Evolutionary conservation across 2,113 vertebrate genomes (phyloP).

Genomic region (Eonycteris spelaea): DNA sequence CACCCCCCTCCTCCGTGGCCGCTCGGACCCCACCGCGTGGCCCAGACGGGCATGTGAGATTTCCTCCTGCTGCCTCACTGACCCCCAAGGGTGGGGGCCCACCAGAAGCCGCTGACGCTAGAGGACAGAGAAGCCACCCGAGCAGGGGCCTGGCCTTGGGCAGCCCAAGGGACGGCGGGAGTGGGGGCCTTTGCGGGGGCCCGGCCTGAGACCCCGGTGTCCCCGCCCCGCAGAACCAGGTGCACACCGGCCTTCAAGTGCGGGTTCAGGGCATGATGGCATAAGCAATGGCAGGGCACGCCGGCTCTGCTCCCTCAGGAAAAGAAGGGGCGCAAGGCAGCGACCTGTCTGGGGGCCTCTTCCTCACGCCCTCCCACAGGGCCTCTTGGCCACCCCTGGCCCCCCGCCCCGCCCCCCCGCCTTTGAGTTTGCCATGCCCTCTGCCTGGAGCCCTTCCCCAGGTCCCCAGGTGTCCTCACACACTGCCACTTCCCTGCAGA

Average conservation of each 20-base stretch:
- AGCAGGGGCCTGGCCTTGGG: neutral
- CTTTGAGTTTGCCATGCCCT: neutral
- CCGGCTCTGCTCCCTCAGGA: neutral
- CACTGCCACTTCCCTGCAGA: neutral
- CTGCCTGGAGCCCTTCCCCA: neutral
- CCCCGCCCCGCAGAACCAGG: rapidly evolving
- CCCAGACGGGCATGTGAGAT: too few species aligned
- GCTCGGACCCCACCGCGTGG: rapidly evolving
- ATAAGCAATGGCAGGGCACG: neutral
- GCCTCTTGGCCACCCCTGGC: neutral
- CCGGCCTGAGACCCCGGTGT: neutral
- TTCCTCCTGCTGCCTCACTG: neutral
- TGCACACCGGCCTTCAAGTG: rapidly evolving
- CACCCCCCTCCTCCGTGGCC: rapidly evolving
- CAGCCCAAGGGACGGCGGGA: neutral
- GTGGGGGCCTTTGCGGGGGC: neutral
- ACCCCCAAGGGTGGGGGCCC: neutral
- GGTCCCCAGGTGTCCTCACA: neutral
- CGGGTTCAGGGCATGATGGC: rapidly evolving
- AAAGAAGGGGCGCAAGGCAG: neutral
- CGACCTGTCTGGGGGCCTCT: too few species aligned
- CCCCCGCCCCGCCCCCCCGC: too few species aligned
- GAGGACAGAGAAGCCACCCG: neutral
- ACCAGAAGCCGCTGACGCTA: neutral
- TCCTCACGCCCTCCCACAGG: neutral